phyloP scores from a whole-genome alignment of 2,113 vertebrate genomes.

The Melozone crissalis region DNA sequence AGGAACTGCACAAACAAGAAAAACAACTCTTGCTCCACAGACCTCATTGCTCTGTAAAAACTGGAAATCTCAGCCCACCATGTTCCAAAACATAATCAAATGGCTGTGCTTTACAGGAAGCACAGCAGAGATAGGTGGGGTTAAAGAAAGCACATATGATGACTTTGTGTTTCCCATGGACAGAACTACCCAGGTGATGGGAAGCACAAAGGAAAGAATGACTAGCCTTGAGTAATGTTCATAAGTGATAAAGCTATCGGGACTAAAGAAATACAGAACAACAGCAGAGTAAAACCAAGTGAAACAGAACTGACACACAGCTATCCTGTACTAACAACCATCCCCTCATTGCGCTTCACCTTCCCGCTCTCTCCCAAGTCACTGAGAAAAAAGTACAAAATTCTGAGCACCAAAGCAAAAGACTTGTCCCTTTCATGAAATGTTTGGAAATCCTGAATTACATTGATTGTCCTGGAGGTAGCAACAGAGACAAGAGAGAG shows the following conservation, averaged over 20 bases:
- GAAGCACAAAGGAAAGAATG: neutral
- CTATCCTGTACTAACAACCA: neutral
- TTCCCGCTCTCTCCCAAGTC: neutral
- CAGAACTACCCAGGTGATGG: neutral
- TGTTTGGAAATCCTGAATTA: neutral
- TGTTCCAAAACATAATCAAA: neutral
- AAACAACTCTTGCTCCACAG: neutral
- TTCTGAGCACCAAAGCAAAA: neutral
- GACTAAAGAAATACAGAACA: neutral
- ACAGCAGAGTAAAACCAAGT: neutral
- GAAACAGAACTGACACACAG: neutral
- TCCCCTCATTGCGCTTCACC: neutral
- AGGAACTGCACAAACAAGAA: neutral
- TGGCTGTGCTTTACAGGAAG: neutral
- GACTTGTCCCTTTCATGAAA: neutral
- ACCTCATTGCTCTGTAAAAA: neutral
- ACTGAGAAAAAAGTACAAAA: neutral
- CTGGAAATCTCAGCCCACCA: neutral
- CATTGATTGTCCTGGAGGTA: neutral
- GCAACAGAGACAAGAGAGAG: neutral
- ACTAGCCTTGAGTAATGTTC: neutral
- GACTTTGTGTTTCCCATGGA: neutral
- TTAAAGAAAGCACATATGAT: neutral
- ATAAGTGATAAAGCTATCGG: neutral
- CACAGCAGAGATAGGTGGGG: neutral